These are phyloP conservation scores for Panthera leo DNA, from an alignment of 2,113 vertebrate species.

Conservation along the genomic window DNA sequence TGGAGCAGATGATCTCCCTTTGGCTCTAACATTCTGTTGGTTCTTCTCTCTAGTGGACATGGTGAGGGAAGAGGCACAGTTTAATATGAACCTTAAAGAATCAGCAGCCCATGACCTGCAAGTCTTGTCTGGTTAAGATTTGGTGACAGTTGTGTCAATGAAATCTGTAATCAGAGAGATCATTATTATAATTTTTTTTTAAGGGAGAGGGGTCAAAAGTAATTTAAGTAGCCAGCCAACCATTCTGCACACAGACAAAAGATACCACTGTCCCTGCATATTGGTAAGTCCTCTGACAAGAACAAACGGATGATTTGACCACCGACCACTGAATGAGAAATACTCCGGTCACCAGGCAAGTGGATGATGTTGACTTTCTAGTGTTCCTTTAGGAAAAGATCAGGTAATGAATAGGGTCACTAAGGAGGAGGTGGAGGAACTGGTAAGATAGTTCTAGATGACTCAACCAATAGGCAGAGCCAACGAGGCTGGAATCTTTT, in stretches of 20 bases:
- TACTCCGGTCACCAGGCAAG: background rate
- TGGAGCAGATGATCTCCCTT: background rate
- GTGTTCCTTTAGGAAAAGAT: background rate
- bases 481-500: background rate
- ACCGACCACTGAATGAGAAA: background rate
- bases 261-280: background rate
- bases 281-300: background rate
- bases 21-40: background rate
- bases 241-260: background rate
- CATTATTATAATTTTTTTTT: background rate
- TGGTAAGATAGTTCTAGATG: background rate
- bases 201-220: background rate
- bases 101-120: background rate
- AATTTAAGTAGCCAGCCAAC: background rate
- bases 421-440: background rate
- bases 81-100: background rate
- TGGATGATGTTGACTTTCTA: background rate
- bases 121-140: background rate
- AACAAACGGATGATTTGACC: background rate
- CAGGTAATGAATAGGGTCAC: background rate
- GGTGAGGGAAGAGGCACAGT: background rate
- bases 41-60: background rate
- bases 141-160: background rate
- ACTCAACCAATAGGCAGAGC: background rate
- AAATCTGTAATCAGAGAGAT: background rate